These are phyloP conservation scores for Porites divaricata DNA, from an alignment of 92 coral and sea anemone genomes.

Conservation along the genomic window DNA sequence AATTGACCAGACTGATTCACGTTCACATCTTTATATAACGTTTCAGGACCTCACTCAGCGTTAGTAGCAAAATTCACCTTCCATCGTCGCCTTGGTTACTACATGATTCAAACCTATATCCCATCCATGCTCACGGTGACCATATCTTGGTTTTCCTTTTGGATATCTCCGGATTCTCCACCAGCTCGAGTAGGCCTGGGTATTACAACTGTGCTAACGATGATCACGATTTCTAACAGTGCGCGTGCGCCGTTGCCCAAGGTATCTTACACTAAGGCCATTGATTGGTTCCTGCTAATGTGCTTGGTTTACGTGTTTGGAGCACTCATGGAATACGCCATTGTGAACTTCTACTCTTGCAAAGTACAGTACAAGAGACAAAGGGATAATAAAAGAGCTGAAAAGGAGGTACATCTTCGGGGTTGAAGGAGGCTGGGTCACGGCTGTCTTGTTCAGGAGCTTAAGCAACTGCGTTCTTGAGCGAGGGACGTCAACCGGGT, in stretches of 20 bases:
- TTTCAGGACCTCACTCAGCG: conserved; percentile 92
- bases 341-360: conserved; percentile 89
- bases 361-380: conserved; percentile 69
- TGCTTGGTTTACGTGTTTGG: conserved; percentile 97
- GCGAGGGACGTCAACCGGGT: too few species aligned
- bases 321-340: conserved; percentile 96
- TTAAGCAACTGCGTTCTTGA: too few species aligned
- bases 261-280: conserved; percentile 93
- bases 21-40: neutral
- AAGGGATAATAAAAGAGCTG: conserved; percentile 28
- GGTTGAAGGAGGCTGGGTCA: neutral
- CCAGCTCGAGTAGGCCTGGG: conserved; percentile 99
- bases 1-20: neutral
- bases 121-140: conserved; percentile 96
- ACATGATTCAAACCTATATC: conserved; percentile 96
- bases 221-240: conserved; percentile 97
- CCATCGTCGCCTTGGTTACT: conserved; percentile 99
- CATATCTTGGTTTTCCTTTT: conserved; percentile 96
- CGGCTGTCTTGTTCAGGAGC: neutral
- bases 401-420: conserved; percentile 14
- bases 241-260: conserved; percentile 99
- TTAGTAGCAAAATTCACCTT: conserved; percentile 89
- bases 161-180: conserved; percentile 97
- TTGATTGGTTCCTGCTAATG: conserved; percentile 96
- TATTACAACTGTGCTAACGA: conserved; percentile 94